Evolutionary conservation across 1,140 invertebrate species (phyloP).

Genomic region (Ruditapes philippinarum): DNA sequence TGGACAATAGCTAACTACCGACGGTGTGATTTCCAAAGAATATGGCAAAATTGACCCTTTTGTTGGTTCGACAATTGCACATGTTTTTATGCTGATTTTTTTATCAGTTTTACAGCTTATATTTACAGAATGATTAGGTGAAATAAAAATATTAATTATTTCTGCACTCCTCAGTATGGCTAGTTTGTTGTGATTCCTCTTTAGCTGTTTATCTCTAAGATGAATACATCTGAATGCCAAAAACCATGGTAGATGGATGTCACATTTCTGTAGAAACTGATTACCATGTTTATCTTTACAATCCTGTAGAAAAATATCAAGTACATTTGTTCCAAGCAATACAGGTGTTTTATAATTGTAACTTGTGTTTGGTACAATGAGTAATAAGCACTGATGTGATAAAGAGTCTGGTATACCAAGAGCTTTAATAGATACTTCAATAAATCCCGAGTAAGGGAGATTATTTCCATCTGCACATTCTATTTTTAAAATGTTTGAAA

Average conservation of each 20-base stretch:
- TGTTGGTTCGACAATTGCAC: neutral
- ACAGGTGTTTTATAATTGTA: conserved; percentile 17
- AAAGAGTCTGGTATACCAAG: neutral
- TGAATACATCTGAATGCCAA: conserved; percentile 14
- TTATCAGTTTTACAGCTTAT: conserved; percentile 18
- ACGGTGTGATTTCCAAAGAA: neutral
- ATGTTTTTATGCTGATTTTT: neutral
- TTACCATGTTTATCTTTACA: conserved; percentile 33
- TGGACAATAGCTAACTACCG: neutral
- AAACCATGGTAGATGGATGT: conserved; percentile 6
- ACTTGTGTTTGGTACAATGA: neutral
- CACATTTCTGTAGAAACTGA: conserved; percentile 15
- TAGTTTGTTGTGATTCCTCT: neutral
- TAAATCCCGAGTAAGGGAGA: conserved; percentile 15
- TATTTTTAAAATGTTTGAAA: conserved; percentile 26
- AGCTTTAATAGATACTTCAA: conserved; percentile 31
- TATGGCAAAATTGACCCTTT: neutral
- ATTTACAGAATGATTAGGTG: conserved; percentile 16
- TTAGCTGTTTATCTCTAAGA: neutral
- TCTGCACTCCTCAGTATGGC: conserved; percentile 18
- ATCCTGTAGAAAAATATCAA: neutral
- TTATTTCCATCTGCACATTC: conserved; percentile 31
- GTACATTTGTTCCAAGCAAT: conserved; percentile 14
- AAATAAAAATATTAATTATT: neutral
- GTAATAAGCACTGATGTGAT: neutral